Evolutionary conservation across 2,888 invertebrate genomes (phyloP).

Genomic region (Lucinisca nassula): DNA sequence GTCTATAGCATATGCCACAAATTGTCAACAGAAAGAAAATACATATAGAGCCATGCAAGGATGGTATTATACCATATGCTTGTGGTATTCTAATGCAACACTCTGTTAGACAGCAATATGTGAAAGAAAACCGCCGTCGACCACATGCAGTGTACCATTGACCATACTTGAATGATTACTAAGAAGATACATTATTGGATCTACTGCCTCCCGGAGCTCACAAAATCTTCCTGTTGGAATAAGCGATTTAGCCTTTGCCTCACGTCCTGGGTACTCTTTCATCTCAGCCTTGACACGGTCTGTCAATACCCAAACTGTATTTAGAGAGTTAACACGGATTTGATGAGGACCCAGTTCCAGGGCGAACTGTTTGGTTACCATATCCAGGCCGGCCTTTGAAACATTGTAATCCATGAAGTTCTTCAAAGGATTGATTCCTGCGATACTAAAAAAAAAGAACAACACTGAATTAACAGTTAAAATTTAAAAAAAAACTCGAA

Average conservation of each 20-base stretch:
- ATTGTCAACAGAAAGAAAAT: no score
- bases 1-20: no score
- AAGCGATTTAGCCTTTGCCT: conserved; percentile 92
- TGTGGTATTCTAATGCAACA: no score
- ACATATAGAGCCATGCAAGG: no score
- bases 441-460: conserved; percentile 88
- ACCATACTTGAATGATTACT: conserved; percentile 63
- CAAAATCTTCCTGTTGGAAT: conserved; percentile 94
- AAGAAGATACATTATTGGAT: conserved; percentile 60
- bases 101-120: conserved; percentile 56
- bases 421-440: conserved; percentile 90
- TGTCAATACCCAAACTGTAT: conserved; percentile 97
- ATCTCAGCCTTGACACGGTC: conserved; percentile 94
- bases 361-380: conserved; percentile 94
- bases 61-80: no score
- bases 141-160: conserved; percentile 51
- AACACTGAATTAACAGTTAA: no score
- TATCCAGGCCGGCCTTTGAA: conserved; percentile 96
- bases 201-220: conserved; percentile 86
- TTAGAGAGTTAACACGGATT: conserved; percentile 96
- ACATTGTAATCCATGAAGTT: conserved; percentile 94
- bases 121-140: conserved; percentile 60
- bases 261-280: conserved; percentile 93
- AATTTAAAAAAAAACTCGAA: no score
- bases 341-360: conserved; percentile 93